Conservation (phyloP, 2,797 vertebrate genomes). For the Catharus ustulatus region DNA sequence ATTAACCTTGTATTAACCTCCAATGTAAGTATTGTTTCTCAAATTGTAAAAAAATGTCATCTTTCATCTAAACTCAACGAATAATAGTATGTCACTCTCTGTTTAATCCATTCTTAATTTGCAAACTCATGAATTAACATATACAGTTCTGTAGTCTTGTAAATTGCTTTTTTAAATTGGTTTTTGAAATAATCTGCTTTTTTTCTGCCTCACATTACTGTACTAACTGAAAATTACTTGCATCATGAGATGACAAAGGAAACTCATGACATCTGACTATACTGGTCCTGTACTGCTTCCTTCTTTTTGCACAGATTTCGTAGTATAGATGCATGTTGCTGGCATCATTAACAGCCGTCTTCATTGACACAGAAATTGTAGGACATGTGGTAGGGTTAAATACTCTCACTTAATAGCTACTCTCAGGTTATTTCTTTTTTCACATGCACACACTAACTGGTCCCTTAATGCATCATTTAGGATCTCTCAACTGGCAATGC, state of each 20-base stretch:
- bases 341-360: background rate
- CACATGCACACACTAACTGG: background rate
- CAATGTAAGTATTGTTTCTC: background rate
- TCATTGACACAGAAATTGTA: conserved; percentile 1
- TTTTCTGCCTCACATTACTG: background rate
- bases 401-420: background rate
- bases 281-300: background rate
- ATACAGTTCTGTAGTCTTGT: background rate
- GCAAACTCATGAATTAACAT: background rate
- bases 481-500: background rate
- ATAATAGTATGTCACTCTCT: background rate
- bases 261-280: background rate
- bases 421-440: background rate
- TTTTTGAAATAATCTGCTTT: background rate
- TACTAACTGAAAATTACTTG: background rate
- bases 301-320: background rate
- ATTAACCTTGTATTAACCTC: background rate
- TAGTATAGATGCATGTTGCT: background rate
- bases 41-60: background rate
- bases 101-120: background rate
- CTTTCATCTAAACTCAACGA: background rate
- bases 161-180: background rate
- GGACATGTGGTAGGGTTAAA: background rate
- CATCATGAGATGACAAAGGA: background rate
- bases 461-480: conserved; percentile 29